phyloP scores from a whole-genome alignment of 2,113 vertebrate species.

The Gopherus evgoodei region DNA sequence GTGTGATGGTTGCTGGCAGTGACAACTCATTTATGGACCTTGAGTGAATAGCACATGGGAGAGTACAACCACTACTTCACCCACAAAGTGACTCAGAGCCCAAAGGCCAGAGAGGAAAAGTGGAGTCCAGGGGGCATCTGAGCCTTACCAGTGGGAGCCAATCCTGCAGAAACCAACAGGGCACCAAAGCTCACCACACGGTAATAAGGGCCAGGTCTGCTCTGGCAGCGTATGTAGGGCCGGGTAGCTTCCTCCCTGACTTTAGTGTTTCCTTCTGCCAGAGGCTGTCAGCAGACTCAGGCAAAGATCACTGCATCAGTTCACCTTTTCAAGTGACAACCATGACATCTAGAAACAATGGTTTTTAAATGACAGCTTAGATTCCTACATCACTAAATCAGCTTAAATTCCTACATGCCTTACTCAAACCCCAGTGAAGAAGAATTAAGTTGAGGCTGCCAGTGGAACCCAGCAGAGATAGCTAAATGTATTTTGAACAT shows the following conservation, averaged over 20 bases:
- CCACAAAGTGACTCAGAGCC: neutral
- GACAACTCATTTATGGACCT: neutral
- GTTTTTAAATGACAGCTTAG: neutral
- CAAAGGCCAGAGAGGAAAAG: neutral
- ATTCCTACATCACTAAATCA: neutral
- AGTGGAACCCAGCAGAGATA: neutral
- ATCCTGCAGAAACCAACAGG: neutral
- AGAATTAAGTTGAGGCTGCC: neutral
- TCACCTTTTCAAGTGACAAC: neutral
- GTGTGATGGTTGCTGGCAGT: neutral
- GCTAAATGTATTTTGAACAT: neutral
- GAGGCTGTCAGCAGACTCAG: neutral
- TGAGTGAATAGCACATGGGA: neutral
- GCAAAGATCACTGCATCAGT: neutral
- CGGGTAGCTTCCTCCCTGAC: neutral
- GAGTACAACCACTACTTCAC: neutral
- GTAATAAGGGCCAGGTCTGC: neutral
- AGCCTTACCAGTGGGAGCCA: neutral
- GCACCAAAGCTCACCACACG: neutral
- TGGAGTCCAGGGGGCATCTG: neutral
- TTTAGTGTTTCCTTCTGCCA: neutral
- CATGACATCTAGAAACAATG: neutral
- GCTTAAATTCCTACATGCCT: neutral
- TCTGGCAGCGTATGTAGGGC: neutral
- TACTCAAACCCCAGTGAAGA: neutral